Evolutionary conservation across 1,140 invertebrate genomes (phyloP).

Genomic region (Heliconius eleuchia): DNA sequence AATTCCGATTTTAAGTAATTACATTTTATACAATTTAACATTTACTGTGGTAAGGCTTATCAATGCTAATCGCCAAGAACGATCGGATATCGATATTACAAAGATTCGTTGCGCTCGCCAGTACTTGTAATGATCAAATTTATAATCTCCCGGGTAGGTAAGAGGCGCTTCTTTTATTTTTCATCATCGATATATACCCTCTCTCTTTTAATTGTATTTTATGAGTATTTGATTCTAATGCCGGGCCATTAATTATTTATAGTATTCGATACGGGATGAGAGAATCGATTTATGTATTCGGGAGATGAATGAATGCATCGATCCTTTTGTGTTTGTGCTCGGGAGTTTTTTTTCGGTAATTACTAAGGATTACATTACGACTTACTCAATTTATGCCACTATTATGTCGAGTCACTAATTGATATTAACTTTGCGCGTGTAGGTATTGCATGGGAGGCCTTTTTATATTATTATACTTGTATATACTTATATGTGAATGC

Average conservation of each 20-base stretch:
- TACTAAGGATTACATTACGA: constrained; percentile 31
- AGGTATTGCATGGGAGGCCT: neutral
- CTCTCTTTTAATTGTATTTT: constrained; percentile 81
- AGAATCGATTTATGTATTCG: constrained; percentile 72
- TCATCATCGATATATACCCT: constrained; percentile 70
- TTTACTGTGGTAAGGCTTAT: constrained; percentile 22
- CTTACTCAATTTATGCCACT: constrained; percentile 28
- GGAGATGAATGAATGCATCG: constrained; percentile 65
- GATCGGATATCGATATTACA: constrained; percentile 72
- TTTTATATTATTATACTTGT: neutral
- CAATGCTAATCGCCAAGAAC: constrained; percentile 70
- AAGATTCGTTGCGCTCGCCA: constrained; percentile 72
- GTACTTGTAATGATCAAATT: constrained; percentile 79
- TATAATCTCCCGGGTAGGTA: constrained; percentile 80
- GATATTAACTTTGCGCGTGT: constrained; percentile 29
- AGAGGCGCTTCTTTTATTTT: constrained; percentile 76
- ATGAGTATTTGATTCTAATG: constrained; percentile 81
- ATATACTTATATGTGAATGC: neutral
- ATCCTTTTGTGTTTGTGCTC: constrained; percentile 55
- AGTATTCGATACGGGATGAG: constrained; percentile 77
- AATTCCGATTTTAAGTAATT: neutral
- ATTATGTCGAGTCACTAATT: constrained; percentile 34
- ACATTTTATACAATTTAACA: neutral
- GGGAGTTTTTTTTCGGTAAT: constrained; percentile 32
- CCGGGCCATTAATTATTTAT: constrained; percentile 79